phyloP scores from a whole-genome alignment of 2,888 invertebrate genomes.

The Lithosia quadra region DNA sequence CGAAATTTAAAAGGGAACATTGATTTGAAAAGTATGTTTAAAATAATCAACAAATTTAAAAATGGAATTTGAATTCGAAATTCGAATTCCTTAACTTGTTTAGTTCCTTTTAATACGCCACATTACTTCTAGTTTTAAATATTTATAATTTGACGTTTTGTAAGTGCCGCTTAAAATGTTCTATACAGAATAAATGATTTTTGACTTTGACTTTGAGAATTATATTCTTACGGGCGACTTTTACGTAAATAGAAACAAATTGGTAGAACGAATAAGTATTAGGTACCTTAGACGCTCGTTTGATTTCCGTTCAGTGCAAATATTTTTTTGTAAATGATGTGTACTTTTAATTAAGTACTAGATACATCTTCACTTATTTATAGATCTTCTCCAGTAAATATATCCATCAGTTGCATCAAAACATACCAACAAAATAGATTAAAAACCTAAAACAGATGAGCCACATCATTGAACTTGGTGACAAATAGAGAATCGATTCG shows the following conservation, averaged over 20 bases:
- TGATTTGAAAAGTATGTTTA: background rate
- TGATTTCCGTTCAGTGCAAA: background rate
- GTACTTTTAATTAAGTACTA: background rate
- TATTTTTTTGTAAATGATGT: background rate
- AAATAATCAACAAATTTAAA: background rate
- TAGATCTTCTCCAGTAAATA: background rate
- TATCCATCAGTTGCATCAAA: background rate
- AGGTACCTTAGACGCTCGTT: background rate
- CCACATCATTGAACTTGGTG: conserved; percentile 32
- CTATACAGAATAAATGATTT: too few species aligned
- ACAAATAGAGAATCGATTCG: conserved; percentile 66
- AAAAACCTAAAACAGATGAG: conserved; percentile 32
- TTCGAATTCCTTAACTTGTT: background rate
- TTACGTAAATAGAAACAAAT: background rate
- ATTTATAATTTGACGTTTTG: too few species aligned
- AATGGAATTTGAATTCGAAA: background rate
- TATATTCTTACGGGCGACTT: background rate
- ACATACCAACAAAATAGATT: conserved; percentile 3
- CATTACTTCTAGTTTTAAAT: too few species aligned
- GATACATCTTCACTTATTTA: background rate
- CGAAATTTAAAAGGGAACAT: conserved; percentile 1
- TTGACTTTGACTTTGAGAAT: too few species aligned
- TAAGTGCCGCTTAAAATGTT: too few species aligned
- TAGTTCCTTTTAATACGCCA: background rate
- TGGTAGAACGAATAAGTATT: background rate